A percentile compares a stretch with the other conserved stretches of the same genome.
Evolutionary conservation across 2,113 vertebrate species (phyloP).

Genomic region (Nycticebus coucang): DNA sequence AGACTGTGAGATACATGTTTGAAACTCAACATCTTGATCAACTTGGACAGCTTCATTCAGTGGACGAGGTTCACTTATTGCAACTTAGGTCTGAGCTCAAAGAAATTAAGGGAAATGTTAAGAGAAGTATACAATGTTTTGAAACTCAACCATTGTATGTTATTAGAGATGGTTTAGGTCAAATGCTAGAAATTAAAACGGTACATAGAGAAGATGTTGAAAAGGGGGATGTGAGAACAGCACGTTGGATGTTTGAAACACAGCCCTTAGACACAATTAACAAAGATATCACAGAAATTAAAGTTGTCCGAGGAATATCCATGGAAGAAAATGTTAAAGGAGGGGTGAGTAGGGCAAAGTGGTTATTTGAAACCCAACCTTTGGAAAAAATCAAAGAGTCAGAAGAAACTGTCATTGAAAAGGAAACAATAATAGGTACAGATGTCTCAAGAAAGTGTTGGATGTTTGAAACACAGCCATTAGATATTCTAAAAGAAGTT

Average conservation of each 20-base stretch:
- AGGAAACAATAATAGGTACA: conserved; percentile 86
- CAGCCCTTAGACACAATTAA: conserved; percentile 88
- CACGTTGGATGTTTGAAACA: conserved; percentile 90
- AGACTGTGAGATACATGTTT: conserved; percentile 90
- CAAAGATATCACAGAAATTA: conserved; percentile 85
- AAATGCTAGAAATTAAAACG: conserved; percentile 90
- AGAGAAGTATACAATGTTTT: conserved; percentile 90
- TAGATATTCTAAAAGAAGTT: conserved; percentile 91
- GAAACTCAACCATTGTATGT: conserved; percentile 91
- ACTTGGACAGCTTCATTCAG: conserved; percentile 88
- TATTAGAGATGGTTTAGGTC: conserved; percentile 89
- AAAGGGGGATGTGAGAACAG: conserved; percentile 89
- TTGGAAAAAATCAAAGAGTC: conserved; percentile 89
- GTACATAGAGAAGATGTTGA: conserved; percentile 90
- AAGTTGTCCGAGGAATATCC: conserved; percentile 89
- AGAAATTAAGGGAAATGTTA: conserved; percentile 89
- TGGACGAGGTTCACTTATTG: conserved; percentile 89
- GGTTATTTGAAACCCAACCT: conserved; percentile 92
- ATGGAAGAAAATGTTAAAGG: conserved; percentile 88
- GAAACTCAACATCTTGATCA: conserved; percentile 89
- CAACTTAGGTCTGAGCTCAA: conserved; percentile 90
- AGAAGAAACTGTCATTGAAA: conserved; percentile 84
- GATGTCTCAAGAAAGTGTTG: conserved; percentile 93
- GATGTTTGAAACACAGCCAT: conserved; percentile 94
- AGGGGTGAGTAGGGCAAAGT: conserved; percentile 88